Percentiles rank a stretch among this genome's conserved stretches.
phyloP scores from a whole-genome alignment of 30 jellyfish, hydroid and myxozoan genomes.

The Turritopsis rubra region DNA sequence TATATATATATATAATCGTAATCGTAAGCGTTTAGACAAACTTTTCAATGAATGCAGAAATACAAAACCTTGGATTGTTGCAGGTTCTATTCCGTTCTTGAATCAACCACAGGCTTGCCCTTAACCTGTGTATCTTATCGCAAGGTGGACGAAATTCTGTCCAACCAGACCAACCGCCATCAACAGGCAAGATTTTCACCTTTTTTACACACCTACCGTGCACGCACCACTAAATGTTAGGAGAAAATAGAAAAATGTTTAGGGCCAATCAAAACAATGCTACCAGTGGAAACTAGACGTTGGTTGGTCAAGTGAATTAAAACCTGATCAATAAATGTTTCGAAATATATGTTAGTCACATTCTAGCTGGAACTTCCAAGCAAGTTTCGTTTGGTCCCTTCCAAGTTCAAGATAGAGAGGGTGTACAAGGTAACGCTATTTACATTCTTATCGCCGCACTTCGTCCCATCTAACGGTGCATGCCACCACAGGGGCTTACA shows the following conservation, averaged over 20 bases:
- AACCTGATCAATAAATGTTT: background rate
- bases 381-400: too few relatives aligned
- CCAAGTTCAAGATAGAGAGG: too few relatives aligned
- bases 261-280: background rate
- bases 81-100: slow-evolving; percentile 35
- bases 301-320: background rate
- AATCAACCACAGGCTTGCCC: slow-evolving; percentile 20
- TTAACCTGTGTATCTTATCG: background rate
- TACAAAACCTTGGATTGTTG: slow-evolving; percentile 36
- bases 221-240: slow-evolving; percentile 58
- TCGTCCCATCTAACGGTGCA: slow-evolving; percentile 80
- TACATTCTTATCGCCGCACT: slow-evolving; percentile 59
- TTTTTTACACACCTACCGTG: slow-evolving; percentile 51
- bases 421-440: background rate
- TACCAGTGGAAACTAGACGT: background rate
- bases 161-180: slow-evolving; percentile 81
- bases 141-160: slow-evolving; percentile 37
- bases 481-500: slow-evolving; percentile 37
- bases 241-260: background rate
- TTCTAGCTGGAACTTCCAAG: too few relatives aligned
- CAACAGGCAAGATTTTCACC: slow-evolving; percentile 32
- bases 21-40: too few relatives aligned
- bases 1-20: too few relatives aligned
- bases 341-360: too few relatives aligned
- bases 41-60: too few relatives aligned